Evolutionary conservation across 2,113 vertebrate genomes (phyloP).

Genomic region (Colinus virginianus): DNA sequence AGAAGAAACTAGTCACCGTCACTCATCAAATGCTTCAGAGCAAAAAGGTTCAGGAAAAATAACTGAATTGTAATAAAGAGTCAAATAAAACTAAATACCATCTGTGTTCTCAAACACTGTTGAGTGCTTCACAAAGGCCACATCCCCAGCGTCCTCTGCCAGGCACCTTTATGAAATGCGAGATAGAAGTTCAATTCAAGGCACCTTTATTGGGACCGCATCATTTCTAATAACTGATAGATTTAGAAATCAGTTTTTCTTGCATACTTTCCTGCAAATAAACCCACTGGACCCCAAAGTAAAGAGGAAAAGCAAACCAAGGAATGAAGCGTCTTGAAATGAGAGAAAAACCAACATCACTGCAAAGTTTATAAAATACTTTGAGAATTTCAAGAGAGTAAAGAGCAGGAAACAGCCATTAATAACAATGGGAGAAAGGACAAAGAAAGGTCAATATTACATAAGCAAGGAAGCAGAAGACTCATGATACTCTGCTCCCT

Average conservation of each 20-base stretch:
- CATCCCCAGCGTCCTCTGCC: constrained; percentile 82
- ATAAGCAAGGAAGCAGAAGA: neutral
- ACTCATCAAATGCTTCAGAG: neutral
- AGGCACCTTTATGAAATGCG: constrained; percentile 84
- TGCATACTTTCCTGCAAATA: neutral
- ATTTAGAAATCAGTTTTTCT: neutral
- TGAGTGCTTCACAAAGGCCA: constrained; percentile 93
- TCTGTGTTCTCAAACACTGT: constrained; percentile 92
- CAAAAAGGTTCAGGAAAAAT: neutral
- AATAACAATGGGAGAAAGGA: neutral
- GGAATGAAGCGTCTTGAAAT: neutral
- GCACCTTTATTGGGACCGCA: neutral
- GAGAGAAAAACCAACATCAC: neutral
- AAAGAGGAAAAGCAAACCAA: neutral
- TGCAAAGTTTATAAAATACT: neutral
- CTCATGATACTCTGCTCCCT: neutral
- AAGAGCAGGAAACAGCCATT: neutral
- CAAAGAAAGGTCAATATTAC: neutral
- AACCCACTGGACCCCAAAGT: neutral
- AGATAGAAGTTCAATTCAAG: neutral
- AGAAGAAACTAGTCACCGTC: neutral
- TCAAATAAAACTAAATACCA: constrained; percentile 72
- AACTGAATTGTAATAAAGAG: neutral
- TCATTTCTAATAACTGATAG: neutral
- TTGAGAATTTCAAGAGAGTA: neutral